These are phyloP conservation scores for Acronicta psi DNA, from an alignment of 2,888 invertebrate species.

Conservation along the genomic window DNA sequence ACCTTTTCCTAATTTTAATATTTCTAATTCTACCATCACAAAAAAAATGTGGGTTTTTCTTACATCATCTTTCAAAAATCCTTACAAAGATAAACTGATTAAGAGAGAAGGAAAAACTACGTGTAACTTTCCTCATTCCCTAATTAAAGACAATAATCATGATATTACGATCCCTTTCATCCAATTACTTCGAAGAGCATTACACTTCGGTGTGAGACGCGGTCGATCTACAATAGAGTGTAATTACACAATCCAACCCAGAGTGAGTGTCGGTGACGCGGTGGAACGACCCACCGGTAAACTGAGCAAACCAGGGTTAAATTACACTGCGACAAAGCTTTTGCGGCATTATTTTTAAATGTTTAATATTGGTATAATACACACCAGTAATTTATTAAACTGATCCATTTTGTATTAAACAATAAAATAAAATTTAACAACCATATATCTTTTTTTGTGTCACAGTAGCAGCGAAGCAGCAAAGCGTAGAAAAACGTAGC, in stretches of 20 bases:
- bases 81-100: not conserved
- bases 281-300: conserved; percentile 6
- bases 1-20: too few relatives aligned
- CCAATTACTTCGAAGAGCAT: conserved; percentile 1
- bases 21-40: too few relatives aligned
- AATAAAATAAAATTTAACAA: too few relatives aligned
- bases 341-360: not conserved
- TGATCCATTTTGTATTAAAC: too few relatives aligned
- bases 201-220: conserved; percentile 20
- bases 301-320: conserved; percentile 13
- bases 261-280: conserved; percentile 17
- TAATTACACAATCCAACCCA: conserved; percentile 24
- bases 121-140: conserved; percentile 14
- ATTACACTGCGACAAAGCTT: conserved; percentile 1
- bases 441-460: too few relatives aligned
- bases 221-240: conserved; percentile 2
- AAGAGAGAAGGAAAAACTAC: conserved; percentile 4
- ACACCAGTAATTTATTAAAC: not conserved
- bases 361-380: not conserved
- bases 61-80: too few relatives aligned
- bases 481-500: not conserved
- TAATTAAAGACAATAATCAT: conserved; percentile 25
- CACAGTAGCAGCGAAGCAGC: too few relatives aligned
- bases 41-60: too few relatives aligned
- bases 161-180: conserved; percentile 12